Conservation (phyloP, 2,888 invertebrate genomes). For the Drosophila acutilabella region DNA sequence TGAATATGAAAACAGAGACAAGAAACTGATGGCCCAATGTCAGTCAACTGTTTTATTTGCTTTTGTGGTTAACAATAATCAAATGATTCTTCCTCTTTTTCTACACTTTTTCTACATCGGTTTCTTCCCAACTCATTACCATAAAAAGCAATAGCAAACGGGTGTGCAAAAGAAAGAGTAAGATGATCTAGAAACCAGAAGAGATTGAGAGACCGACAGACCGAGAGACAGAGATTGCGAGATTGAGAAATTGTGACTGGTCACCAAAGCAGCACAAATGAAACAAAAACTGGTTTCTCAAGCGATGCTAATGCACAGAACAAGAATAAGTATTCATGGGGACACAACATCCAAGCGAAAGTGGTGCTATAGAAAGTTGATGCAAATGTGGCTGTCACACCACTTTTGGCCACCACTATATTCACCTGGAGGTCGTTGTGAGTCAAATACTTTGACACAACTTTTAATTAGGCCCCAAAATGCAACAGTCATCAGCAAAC, state of each 20-base stretch:
- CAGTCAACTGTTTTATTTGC: slow-evolving; percentile 60
- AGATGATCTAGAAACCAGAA: slow-evolving; percentile 29
- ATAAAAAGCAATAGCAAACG: slow-evolving; percentile 40
- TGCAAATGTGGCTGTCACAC: slow-evolving; percentile 32
- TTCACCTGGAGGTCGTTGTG: slow-evolving; percentile 17
- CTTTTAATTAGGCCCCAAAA: slow-evolving; percentile 60
- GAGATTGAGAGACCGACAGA: slow-evolving; percentile 11
- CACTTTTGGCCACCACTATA: background rate
- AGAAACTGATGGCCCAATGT: slow-evolving; percentile 49
- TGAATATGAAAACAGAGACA: slow-evolving; percentile 39
- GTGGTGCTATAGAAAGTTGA: slow-evolving; percentile 79
- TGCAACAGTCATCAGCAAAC: slow-evolving; percentile 40
- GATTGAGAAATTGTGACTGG: slow-evolving; percentile 33
- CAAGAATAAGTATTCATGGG: slow-evolving; percentile 65
- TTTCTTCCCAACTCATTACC: slow-evolving; percentile 55
- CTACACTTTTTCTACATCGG: background rate
- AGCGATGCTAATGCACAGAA: slow-evolving; percentile 65
- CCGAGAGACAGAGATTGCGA: background rate
- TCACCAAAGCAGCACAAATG: slow-evolving; percentile 28
- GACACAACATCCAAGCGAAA: slow-evolving; percentile 64
- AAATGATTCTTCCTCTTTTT: slow-evolving; percentile 50
- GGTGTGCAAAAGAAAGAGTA: slow-evolving; percentile 23
- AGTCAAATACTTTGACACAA: slow-evolving; percentile 32
- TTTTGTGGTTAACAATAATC: slow-evolving; percentile 68
- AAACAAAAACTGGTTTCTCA: slow-evolving; percentile 56